Evolutionary conservation across 2,113 vertebrate genomes (phyloP).

Genomic region (Heterotis niloticus): DNA sequence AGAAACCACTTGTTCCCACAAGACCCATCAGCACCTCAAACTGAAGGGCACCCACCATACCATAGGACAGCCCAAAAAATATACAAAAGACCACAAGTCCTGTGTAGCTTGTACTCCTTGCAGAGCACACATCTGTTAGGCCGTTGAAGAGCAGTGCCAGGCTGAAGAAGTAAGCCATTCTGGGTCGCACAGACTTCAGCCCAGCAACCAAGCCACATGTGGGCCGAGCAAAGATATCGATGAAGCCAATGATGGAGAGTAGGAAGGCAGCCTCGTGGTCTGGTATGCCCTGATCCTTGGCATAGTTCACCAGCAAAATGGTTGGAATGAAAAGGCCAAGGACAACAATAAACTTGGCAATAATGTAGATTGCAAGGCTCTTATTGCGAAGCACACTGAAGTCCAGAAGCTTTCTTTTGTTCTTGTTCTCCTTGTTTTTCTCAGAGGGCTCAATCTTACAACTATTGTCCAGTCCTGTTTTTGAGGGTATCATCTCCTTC

Average conservation of each 20-base stretch:
- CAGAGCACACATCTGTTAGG: conserved; percentile 65
- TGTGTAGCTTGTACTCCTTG: conserved; percentile 55
- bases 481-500: conserved; percentile 52
- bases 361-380: conserved; percentile 63
- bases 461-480: conserved; percentile 21
- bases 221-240: conserved; percentile 72
- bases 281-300: conserved; percentile 67
- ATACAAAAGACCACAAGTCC: conserved; percentile 68
- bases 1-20: conserved; percentile 65
- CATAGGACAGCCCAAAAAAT: conserved; percentile 71
- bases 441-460: conserved; percentile 4
- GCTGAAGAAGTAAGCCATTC: conserved; percentile 62
- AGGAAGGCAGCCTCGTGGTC: conserved; percentile 70
- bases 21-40: conserved; percentile 74
- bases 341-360: conserved; percentile 69
- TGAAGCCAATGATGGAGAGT: conserved; percentile 70
- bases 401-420: conserved; percentile 64
- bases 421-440: conserved; percentile 2
- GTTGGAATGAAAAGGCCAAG: conserved; percentile 72
- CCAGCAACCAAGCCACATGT: conserved; percentile 69
- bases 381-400: conserved; percentile 64
- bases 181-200: conserved; percentile 60
- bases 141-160: conserved; percentile 72
- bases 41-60: conserved; percentile 74
- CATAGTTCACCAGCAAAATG: conserved; percentile 71